Evolutionary conservation across 2,113 vertebrate species (phyloP), one percentile per base, ranked within the genome.

Genomic region (Pholis gunnellus): DNA sequence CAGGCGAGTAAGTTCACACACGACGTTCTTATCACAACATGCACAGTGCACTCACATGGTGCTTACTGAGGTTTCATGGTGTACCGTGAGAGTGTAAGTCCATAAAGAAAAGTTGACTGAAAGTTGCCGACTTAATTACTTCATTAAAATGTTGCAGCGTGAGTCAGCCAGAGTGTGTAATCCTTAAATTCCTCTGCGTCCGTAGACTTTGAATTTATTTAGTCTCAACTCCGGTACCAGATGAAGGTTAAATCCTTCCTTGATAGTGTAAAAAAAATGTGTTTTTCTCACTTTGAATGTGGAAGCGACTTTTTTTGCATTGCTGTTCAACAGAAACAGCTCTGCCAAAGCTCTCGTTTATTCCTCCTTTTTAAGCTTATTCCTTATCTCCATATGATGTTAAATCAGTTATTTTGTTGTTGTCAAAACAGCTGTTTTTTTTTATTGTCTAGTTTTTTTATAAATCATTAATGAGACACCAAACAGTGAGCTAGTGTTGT

Each of bases 161-260:
- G 56, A 59, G 54, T 25, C 22, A 56, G 25, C 48, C 25, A 63
- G 31, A 50, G 57, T 71, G 27, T 36, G 7, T 69, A 60, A n/a
- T 72, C 13, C 71, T 61, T 60, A 29, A 25, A 8, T 44, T 38
- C n/a, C 18, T 73, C 36, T 40, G 36, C 25, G 29, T 59, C 29
- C 9, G 1, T 50, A 57, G 14, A 59, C 50, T 78, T 72, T 81
- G 52, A 79, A 79, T 64, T 46, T 68, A 40, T 82, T 79, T 48
- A 50, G 34, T 50, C n/a, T 71, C 46, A 44, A n/a, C 15, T 15
- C 59, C 52, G 86, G 85, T 81, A 87, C 87, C 71, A 81, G 38
- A 48, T 61, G 42, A 78, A 72, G 10, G 34, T 79, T 25, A 17
- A 42, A 54, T 48, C 20, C 9, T 56, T 60, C 10, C 29, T n/a